Evolutionary conservation across 2,797 vertebrate species (phyloP), one percentile per base, ranked within the genome.

Genomic region (Helarctos malayanus): DNA sequence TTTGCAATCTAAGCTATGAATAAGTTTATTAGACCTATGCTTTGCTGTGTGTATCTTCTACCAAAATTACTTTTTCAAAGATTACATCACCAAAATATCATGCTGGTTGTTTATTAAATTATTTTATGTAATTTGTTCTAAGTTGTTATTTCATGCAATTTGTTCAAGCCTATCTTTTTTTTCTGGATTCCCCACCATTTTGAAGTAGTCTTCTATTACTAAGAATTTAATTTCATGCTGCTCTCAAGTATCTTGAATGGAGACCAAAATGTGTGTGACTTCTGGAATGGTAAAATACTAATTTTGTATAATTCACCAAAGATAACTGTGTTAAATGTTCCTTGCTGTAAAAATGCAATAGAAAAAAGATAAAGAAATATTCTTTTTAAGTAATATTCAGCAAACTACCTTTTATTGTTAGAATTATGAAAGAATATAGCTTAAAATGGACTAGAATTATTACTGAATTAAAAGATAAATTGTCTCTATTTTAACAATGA

Each of bases 201-300:
- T 98, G 98, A 98, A 98, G 97, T 97, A 98, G 97, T 97, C 96
- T 96, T 96, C 88, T 97, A 97, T 98, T 97, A 97, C 96, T 97
- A 98, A 97, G 97, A 95, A 98, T 98, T 98, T 98, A 97, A 98
- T 98, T 98, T 98, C 97, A 98, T 94, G 98, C 97, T 98, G 98
- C 96, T 98, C 69, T 98, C 94, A 98, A 98, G 98, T 97, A 97
- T 98, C 95, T 98, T 98, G 97, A 98, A 98, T 97, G 73, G 90
- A 97, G 92, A 97, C 98, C 97, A 98, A 98, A 98, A 98, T 97
- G 97, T 97, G 97, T 97, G 94, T 97, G 98, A 97, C 96, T 98
- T 98, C 95, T 98, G 97, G 97, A 98, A 98, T 94, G 89, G 96
- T 92, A 98, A 98, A 97, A 98, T 96, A 98, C 97, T 97, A 97